phyloP scores from a whole-genome alignment of 2,888 invertebrate genomes.

The Cephus runcator region DNA sequence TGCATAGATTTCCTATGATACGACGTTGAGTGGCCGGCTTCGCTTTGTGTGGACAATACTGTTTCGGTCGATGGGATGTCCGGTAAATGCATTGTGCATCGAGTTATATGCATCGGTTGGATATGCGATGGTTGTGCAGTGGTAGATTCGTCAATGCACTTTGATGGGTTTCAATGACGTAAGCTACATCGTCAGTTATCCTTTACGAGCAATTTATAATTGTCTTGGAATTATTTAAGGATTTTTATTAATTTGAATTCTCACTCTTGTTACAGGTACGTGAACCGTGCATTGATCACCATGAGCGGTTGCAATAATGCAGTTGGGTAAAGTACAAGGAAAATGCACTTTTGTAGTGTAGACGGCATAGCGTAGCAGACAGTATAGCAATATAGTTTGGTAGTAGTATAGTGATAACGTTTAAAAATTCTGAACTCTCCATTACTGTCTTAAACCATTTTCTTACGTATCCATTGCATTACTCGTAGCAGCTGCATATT shows the following conservation, averaged over 20 bases:
- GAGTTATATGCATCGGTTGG: neutral
- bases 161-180: no score
- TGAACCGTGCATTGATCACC: neutral
- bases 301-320: neutral
- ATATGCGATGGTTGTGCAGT: no score
- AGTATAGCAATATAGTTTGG: neutral
- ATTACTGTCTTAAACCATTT: neutral
- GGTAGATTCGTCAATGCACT: no score
- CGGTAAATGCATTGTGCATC: neutral
- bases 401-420: neutral
- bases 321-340: neutral
- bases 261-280: neutral
- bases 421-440: neutral
- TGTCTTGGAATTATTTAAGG: neutral
- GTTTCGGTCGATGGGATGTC: neutral
- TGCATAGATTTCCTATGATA: neutral
- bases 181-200: neutral
- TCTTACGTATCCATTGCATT: neutral
- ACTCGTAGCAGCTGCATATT: neutral
- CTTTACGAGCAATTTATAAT: neutral
- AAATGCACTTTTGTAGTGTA: neutral
- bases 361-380: no score
- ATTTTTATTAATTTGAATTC: neutral
- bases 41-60: neutral
- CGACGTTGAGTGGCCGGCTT: neutral